Percentiles rank a stretch among this genome's conserved stretches.
phyloP scores from a whole-genome alignment of 2,113 vertebrate species.

The Vulpes lagopus region DNA sequence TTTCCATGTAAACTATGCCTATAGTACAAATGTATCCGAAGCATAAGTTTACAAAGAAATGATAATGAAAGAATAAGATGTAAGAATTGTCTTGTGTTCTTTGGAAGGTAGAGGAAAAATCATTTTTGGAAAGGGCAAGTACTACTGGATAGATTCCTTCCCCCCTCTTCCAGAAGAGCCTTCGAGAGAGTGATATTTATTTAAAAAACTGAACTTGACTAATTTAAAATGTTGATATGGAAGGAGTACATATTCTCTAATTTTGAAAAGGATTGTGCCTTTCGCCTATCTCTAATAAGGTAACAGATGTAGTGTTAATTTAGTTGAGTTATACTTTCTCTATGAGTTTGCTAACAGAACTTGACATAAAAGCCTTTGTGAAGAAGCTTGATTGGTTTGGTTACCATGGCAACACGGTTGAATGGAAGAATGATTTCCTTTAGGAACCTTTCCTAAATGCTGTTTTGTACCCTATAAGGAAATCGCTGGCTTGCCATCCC shows the following conservation, averaged over 20 bases:
- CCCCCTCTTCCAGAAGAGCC: neutral
- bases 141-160: conserved; percentile 31
- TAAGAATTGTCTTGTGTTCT: neutral
- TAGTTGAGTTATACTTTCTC: conserved; percentile 85
- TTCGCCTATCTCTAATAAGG: conserved; percentile 74
- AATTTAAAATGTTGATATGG: conserved; percentile 62
- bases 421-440: conserved; percentile 89
- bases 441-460: conserved; percentile 88
- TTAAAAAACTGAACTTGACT: conserved; percentile 44
- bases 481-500: conserved; percentile 86
- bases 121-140: conserved; percentile 52
- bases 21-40: neutral
- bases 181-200: conserved; percentile 10
- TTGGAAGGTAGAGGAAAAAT: neutral
- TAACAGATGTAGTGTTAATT: conserved; percentile 84
- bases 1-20: neutral
- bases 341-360: conserved; percentile 88
- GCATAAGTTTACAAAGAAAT: neutral
- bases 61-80: conserved; percentile 1
- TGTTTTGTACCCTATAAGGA: conserved; percentile 87
- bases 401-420: conserved; percentile 89
- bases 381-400: conserved; percentile 87
- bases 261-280: conserved; percentile 64
- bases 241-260: conserved; percentile 22
- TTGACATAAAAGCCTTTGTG: conserved; percentile 88